phyloP scores from a whole-genome alignment of 2,888 invertebrate genomes.

The Charanyca ferruginea region DNA sequence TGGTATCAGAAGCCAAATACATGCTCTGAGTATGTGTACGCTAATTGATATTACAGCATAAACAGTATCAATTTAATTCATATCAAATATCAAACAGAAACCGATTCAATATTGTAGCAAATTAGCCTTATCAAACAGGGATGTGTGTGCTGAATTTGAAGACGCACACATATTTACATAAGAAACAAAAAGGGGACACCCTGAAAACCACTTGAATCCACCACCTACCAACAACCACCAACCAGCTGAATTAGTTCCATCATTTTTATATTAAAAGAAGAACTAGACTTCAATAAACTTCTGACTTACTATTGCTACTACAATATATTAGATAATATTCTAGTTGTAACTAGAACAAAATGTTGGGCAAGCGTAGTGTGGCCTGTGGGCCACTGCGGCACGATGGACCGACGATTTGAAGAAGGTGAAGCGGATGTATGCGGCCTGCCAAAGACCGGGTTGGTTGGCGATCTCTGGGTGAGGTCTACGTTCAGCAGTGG shows the following conservation, averaged over 20 bases:
- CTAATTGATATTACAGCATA: conserved; percentile 55
- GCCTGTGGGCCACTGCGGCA: too few species aligned
- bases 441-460: too few species aligned
- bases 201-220: too few species aligned
- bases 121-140: conserved; percentile 71
- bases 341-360: too few species aligned
- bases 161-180: conserved; percentile 49
- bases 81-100: conserved; percentile 62
- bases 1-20: conserved; percentile 32
- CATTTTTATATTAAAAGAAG: conserved; percentile 25
- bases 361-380: too few species aligned
- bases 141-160: conserved; percentile 57
- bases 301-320: too few species aligned
- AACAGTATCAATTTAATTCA: conserved; percentile 57
- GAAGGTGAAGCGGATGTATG: too few species aligned
- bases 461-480: too few species aligned
- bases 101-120: conserved; percentile 65
- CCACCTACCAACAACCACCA: too few species aligned
- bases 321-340: too few species aligned
- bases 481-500: too few species aligned
- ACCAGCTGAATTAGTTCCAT: conserved; percentile 20
- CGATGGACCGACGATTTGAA: too few species aligned
- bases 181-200: conserved; percentile 53
- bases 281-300: not conserved
- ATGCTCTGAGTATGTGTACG: conserved; percentile 15